Percentiles rank a stretch among this genome's conserved stretches.
Conservation (phyloP, 2,113 vertebrate genomes). For the Dipodomys ordii region DNA sequence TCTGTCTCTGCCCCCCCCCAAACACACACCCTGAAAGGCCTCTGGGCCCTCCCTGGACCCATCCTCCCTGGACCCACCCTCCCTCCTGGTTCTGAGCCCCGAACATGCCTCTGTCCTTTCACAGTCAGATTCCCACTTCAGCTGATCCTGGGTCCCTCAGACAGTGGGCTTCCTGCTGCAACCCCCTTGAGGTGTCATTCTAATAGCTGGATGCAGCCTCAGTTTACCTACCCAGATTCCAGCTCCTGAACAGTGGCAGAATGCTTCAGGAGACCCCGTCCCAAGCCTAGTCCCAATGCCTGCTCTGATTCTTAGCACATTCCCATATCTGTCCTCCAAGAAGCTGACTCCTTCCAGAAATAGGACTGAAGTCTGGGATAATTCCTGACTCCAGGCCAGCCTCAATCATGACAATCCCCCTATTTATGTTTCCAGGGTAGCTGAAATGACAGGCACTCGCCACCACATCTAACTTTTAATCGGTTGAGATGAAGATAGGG, state of each 20-base stretch:
- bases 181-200: background rate
- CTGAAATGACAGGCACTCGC: too few relatives aligned
- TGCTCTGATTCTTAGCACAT: background rate
- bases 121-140: background rate
- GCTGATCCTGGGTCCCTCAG: background rate
- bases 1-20: background rate
- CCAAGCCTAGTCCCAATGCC: background rate
- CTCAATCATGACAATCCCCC: too few relatives aligned
- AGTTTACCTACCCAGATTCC: background rate
- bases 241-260: background rate
- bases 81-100: background rate
- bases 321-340: background rate
- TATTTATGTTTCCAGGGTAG: too few relatives aligned
- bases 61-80: background rate
- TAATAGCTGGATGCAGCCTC: background rate
- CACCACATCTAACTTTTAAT: too few relatives aligned
- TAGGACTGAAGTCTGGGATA: background rate
- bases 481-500: too few relatives aligned
- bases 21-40: background rate
- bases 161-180: background rate
- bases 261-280: background rate
- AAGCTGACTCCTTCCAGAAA: background rate
- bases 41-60: too few relatives aligned
- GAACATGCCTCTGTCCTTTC: background rate
- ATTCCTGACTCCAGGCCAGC: background rate